Evolutionary conservation across 2,888 invertebrate species (phyloP), one percentile per base, ranked within the genome.

Genomic region (Smittia sp.): DNA sequence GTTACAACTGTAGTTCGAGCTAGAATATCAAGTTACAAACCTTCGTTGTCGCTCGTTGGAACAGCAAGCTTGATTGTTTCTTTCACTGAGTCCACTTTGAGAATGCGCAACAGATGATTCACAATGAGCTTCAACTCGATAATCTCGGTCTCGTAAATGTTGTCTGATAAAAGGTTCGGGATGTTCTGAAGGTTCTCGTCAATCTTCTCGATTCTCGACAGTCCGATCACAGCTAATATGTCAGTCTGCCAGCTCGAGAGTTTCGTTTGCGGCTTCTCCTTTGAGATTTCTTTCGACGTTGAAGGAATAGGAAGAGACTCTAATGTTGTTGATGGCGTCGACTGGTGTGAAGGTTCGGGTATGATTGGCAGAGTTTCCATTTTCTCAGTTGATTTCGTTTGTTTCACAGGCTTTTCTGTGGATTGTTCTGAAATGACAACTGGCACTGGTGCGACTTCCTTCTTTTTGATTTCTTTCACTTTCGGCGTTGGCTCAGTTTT

Each of bases 121-220:
- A 52, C 27, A 27, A 69, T 69, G 18, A 69, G 20, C 25, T 69
- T 69, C 9, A 69, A 27, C 6, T 69, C 69, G 18, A 69, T 27
- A 52, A 52, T 69, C 54, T 69, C 69, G 4, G 69, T 69, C 15
- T 69, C 46, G 25, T 24, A 27, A n/a, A 13, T 18, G 20, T 52
- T 69, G 9, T 52, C 69, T 9, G 24, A 52, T 2, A 69, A 27
- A 7, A 52, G 27, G 15, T 41, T 27, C 18, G 69, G 69, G 18
- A 69, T 69, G 9, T 54, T 69, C 15, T 69, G 52, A 7, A 69
- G 41, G 22, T 41, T 54, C 32, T 69, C 11, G 18, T 69, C 69
- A 27, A 69, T 69, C n/a, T 69, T 52, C 20, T 22, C 15, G 2
- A 69, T 69, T 25, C 69, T 41, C n/a, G 25, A 1, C 15, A 18